Conservation (phyloP, 2,888 invertebrate species). For the Machimus atricapillus region DNA sequence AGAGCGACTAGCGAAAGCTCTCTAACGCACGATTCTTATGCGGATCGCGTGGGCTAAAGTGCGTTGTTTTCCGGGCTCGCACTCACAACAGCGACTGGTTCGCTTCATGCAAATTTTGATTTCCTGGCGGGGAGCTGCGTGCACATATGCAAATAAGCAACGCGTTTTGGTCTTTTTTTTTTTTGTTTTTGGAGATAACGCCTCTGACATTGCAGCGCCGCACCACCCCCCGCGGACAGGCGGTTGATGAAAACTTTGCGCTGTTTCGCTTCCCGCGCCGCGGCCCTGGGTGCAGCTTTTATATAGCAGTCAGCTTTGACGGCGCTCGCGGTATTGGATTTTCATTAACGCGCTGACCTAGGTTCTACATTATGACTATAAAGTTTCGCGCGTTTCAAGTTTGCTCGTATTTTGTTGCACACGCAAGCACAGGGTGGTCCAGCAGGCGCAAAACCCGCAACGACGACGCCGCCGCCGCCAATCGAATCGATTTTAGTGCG, state of each 20-base stretch:
- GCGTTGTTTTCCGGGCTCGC: slow-evolving; percentile 12
- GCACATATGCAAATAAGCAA: not conserved
- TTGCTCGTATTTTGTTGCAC: slow-evolving; percentile 19
- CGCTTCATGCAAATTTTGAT: not conserved
- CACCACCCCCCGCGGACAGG: not conserved
- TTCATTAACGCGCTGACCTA: slow-evolving; percentile 42
- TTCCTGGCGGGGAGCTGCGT: not conserved
- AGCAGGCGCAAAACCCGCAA: not conserved
- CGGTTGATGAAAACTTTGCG: not conserved
- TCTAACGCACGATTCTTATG: not conserved
- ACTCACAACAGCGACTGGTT: not conserved
- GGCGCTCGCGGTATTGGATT: slow-evolving; percentile 24
- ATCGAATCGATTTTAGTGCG: slow-evolving; percentile 16
- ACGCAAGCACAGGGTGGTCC: slow-evolving; percentile 28
- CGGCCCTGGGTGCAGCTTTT: slow-evolving; percentile 35
- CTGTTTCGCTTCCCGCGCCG: not conserved
- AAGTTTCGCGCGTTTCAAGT: slow-evolving; percentile 36
- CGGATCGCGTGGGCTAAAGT: slow-evolving; percentile 21
- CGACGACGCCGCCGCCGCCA: not conserved
- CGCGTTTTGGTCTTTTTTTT: not conserved
- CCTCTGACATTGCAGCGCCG: not conserved
- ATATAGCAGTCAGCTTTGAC: slow-evolving; percentile 24
- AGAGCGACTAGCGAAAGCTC: not conserved
- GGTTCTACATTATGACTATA: slow-evolving; percentile 43
- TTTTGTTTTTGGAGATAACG: slow-evolving; percentile 7